phyloP scores from a whole-genome alignment of 2,888 invertebrate genomes.

The Agonum fuliginosum region DNA sequence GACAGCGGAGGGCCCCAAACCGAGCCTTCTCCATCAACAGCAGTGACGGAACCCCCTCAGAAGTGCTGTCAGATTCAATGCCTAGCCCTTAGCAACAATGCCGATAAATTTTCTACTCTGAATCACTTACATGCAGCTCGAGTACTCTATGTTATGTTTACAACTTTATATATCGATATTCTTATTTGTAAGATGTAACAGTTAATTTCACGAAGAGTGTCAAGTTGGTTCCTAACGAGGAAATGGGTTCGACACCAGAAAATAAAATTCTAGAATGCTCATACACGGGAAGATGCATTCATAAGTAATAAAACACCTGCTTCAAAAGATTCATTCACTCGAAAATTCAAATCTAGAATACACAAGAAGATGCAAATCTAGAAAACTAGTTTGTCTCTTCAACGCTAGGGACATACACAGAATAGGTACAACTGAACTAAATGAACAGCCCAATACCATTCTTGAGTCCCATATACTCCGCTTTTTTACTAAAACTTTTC shows the following conservation, averaged over 20 bases:
- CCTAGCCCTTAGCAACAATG: constrained; percentile 71
- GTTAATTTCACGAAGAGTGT: constrained; percentile 21
- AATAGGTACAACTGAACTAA: too few relatives aligned
- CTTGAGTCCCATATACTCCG: too few relatives aligned
- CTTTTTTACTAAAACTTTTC: too few relatives aligned
- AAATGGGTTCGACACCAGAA: too few relatives aligned
- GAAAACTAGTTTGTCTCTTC: too few relatives aligned
- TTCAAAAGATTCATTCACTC: too few relatives aligned
- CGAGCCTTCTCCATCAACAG: constrained; percentile 74
- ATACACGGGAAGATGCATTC: background rate
- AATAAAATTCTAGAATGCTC: too few relatives aligned
- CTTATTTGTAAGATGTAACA: constrained; percentile 37
- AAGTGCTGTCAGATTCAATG: constrained; percentile 73
- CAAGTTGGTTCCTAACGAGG: constrained; percentile 52
- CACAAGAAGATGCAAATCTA: too few relatives aligned
- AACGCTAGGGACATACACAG: too few relatives aligned
- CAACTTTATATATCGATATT: constrained; percentile 45
- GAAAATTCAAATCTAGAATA: too few relatives aligned
- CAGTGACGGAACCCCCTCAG: constrained; percentile 74
- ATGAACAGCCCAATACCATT: too few relatives aligned
- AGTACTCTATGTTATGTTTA: constrained; percentile 37
- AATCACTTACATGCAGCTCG: constrained; percentile 30
- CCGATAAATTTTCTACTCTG: constrained; percentile 43
- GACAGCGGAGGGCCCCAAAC: constrained; percentile 74
- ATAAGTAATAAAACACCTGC: too few relatives aligned